Conservation (phyloP, 2,888 invertebrate species). For the Dysmachus trigonus region DNA sequence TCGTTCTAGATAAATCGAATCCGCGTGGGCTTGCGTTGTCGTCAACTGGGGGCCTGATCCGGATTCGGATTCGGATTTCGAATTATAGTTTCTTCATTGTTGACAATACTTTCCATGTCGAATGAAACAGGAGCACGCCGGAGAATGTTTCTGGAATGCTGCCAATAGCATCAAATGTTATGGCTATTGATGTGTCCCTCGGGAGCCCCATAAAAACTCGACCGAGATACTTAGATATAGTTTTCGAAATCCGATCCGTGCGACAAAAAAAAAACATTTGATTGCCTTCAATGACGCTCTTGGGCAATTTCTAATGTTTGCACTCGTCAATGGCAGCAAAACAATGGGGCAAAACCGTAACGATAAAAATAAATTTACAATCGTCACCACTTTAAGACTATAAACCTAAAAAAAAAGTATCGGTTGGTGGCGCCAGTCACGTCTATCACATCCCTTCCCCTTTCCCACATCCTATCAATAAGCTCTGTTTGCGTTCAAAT, state of each 20-base stretch:
- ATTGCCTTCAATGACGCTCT: slow-evolving; percentile 14
- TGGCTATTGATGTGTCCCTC: background rate
- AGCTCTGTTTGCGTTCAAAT: background rate
- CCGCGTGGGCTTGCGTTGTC: background rate
- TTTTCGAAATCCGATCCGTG: slow-evolving; percentile 11
- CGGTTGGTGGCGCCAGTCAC: background rate
- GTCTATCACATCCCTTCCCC: background rate
- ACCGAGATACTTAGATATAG: background rate
- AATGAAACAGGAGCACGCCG: background rate
- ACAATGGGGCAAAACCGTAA: background rate
- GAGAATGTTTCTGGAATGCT: background rate
- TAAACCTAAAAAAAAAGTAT: background rate
- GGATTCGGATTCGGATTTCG: background rate
- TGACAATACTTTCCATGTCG: background rate
- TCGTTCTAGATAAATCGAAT: slow-evolving; percentile 19
- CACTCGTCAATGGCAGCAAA: background rate
- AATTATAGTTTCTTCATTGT: too few species aligned
- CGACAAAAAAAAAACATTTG: background rate
- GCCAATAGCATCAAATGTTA: background rate
- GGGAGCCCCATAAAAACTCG: background rate
- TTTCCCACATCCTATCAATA: background rate
- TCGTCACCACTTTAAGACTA: background rate
- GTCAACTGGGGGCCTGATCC: background rate
- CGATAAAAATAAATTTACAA: slow-evolving; percentile 29
- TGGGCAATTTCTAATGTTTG: slow-evolving; percentile 2